Conservation (phyloP, 2,888 invertebrate genomes). For the Pediacus dermestoides region DNA sequence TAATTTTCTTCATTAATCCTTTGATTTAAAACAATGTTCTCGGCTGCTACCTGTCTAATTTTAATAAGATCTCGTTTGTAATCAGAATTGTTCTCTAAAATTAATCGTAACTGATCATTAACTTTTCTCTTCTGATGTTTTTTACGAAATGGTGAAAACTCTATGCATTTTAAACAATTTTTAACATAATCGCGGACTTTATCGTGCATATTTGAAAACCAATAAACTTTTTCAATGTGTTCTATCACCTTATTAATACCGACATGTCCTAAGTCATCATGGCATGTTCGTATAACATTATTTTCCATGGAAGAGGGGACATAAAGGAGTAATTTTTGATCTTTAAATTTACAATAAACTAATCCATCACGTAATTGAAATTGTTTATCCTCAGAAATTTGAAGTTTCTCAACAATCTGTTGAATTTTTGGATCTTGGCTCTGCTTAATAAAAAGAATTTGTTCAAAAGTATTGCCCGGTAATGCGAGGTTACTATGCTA, state of each 20-base stretch:
- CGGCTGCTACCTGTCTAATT: conserved; percentile 16
- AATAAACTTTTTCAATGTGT: too few species aligned
- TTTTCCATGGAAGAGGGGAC: too few species aligned
- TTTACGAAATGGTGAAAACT: too few species aligned
- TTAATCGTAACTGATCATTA: neutral
- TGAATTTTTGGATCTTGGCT: conserved; percentile 8
- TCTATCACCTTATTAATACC: too few species aligned
- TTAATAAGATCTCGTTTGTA: neutral
- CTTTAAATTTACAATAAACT: too few species aligned
- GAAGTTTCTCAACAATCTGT: conserved; percentile 7
- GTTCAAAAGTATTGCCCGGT: conserved; percentile 17
- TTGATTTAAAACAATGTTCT: conserved; percentile 23
- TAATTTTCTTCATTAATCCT: conserved; percentile 26
- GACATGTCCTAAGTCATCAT: too few species aligned
- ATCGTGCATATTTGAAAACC: too few species aligned
- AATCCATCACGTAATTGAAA: too few species aligned
- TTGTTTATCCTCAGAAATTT: conserved; percentile 2
- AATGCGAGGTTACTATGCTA: conserved; percentile 15
- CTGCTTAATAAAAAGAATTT: conserved; percentile 13
- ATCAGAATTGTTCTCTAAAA: neutral
- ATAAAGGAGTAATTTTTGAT: too few species aligned
- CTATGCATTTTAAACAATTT: too few species aligned
- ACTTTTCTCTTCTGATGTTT: neutral
- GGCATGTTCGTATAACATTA: too few species aligned
- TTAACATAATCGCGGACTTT: too few species aligned